Conservation (phyloP, 2,888 invertebrate genomes). For the Acrobeloides nanus region DNA sequence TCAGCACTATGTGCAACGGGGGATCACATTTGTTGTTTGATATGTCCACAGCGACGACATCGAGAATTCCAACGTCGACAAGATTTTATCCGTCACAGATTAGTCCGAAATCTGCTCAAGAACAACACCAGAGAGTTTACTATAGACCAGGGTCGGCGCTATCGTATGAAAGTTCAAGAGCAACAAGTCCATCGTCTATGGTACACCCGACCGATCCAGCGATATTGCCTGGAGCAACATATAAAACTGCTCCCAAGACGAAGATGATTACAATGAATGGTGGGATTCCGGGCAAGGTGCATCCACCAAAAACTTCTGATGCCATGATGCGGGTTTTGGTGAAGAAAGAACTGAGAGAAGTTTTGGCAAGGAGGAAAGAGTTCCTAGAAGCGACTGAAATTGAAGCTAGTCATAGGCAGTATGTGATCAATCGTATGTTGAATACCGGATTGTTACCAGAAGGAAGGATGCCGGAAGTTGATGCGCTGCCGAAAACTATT, state of each 20-base stretch:
- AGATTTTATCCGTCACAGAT: slow-evolving; percentile 5
- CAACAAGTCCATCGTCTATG: slow-evolving; percentile 11
- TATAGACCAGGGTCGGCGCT: slow-evolving; percentile 3
- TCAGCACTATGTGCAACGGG: slow-evolving; percentile 1
- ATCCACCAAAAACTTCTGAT: slow-evolving; percentile 14
- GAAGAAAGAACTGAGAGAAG: slow-evolving; percentile 58
- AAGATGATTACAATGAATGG: not conserved
- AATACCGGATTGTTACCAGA: slow-evolving; percentile 48
- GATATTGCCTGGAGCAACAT: slow-evolving; percentile 45
- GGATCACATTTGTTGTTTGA: too few relatives aligned
- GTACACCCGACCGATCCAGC: slow-evolving; percentile 30
- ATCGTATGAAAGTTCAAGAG: slow-evolving; percentile 1
- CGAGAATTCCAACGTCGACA: not conserved
- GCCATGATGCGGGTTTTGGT: slow-evolving; percentile 50
- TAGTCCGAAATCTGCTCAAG: slow-evolving; percentile 4
- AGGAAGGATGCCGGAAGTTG: slow-evolving; percentile 22
- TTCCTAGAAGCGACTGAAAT: slow-evolving; percentile 57
- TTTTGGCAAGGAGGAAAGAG: slow-evolving; percentile 54
- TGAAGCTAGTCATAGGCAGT: slow-evolving; percentile 53
- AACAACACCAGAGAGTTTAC: too few relatives aligned
- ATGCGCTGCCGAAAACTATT: slow-evolving; percentile 45
- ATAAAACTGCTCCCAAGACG: slow-evolving; percentile 20
- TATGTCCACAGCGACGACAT: not conserved
- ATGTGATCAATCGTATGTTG: slow-evolving; percentile 49
- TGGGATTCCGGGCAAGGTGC: not conserved